These are phyloP conservation scores for Sinocyclocheilus anshuiensis DNA, from an alignment of 2,113 vertebrate species.

Conservation along the genomic window DNA sequence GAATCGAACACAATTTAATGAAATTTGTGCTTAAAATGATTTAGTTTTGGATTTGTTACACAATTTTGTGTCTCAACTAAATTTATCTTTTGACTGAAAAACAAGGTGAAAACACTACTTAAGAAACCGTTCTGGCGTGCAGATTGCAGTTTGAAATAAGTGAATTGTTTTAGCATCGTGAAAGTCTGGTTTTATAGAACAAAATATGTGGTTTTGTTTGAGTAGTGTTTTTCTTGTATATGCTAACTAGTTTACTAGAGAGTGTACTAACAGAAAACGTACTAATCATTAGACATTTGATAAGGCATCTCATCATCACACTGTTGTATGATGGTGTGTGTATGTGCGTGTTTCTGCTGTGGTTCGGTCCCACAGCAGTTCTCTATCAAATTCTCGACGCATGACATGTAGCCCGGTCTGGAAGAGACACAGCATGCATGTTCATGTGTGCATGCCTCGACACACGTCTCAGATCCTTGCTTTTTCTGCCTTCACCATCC, in stretches of 20 bases:
- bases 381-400: conserved; percentile 44
- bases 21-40: not conserved
- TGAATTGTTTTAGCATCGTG: not conserved
- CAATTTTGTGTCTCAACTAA: not conserved
- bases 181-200: not conserved
- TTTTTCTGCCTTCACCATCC: conserved; percentile 29
- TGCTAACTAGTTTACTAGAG: not conserved
- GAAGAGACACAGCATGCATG: conserved; percentile 52
- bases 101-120: not conserved
- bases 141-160: not conserved
- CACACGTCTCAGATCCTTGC: conserved; percentile 44
- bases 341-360: conserved; percentile 39
- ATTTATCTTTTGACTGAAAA: not conserved
- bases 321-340: conserved; percentile 27
- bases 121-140: not conserved
- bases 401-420: conserved; percentile 39
- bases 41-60: not conserved
- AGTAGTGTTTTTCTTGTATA: not conserved
- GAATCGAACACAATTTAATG: not conserved
- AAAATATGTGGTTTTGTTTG: not conserved
- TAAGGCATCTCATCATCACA: conserved; percentile 46
- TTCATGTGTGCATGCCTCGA: conserved; percentile 59
- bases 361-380: conserved; percentile 23
- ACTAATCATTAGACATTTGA: conserved; percentile 27
- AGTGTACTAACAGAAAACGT: not conserved